Evolutionary conservation across 1,140 invertebrate species (phyloP).

Genomic region (Dendrolimus punctatus): DNA sequence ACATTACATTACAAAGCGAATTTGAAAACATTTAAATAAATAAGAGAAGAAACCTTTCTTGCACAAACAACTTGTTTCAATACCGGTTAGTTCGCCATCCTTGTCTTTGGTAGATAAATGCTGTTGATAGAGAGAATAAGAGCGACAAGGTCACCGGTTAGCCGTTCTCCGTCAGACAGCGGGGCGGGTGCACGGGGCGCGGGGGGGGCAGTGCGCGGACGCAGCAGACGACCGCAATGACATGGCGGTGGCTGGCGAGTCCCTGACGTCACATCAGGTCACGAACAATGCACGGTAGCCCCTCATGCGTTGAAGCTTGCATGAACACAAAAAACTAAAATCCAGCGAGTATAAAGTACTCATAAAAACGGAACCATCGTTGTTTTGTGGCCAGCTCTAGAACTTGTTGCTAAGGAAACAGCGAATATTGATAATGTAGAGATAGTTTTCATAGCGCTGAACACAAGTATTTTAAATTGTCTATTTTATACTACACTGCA

Average conservation of each 20-base stretch:
- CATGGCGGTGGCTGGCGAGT: slow-evolving; percentile 38
- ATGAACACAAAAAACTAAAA: too few species aligned
- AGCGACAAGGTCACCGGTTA: slow-evolving; percentile 66
- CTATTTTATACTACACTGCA: too few species aligned
- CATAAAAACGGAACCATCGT: slow-evolving; percentile 14
- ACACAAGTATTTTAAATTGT: too few species aligned
- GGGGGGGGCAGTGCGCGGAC: slow-evolving; percentile 31
- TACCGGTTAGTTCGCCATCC: slow-evolving; percentile 36
- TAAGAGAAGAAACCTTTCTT: slow-evolving; percentile 56
- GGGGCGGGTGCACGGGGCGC: slow-evolving; percentile 30
- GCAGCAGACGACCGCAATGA: slow-evolving; percentile 52
- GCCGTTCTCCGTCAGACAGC: slow-evolving; percentile 58
- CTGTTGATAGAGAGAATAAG: slow-evolving; percentile 32
- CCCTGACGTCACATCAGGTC: slow-evolving; percentile 51
- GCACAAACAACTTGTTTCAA: slow-evolving; percentile 56
- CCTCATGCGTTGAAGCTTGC: slow-evolving; percentile 40
- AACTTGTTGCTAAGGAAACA: too few species aligned
- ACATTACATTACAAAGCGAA: slow-evolving; percentile 50
- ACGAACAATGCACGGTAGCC: slow-evolving; percentile 31
- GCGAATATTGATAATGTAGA: too few species aligned
- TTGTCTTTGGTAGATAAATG: slow-evolving; percentile 11
- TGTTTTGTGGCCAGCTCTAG: too few species aligned
- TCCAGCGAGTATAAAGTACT: too few species aligned
- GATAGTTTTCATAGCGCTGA: too few species aligned
- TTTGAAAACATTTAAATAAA: slow-evolving; percentile 58